Evolutionary conservation across 2,797 vertebrate genomes (phyloP), one percentile per base, ranked within the genome.

Genomic region (Taeniopygia guttata): DNA sequence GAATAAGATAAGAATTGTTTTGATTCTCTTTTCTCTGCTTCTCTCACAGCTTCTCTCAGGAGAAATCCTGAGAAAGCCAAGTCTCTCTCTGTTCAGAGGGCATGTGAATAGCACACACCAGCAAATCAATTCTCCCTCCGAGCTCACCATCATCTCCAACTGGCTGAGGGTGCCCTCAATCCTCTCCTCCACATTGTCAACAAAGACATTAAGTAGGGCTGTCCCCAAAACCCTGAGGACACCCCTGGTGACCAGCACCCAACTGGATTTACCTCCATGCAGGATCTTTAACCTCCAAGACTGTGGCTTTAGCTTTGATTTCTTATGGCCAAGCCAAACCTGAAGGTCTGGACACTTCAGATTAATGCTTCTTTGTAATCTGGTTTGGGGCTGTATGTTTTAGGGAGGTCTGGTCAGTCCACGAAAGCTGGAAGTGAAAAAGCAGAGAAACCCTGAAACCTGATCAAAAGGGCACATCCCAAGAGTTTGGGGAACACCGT

Each of bases 101-200:
- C 38, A 40, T 40, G 38, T 40, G 38, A 40, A 40, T 40, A 40
- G 38, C 38, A 40, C 38, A 40, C 38, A 13, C 38, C 51, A 64
- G 59, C 19, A 55, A 34, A 42, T 29, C 34, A 30, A 3, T n/a
- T 21, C 20, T 34, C 13, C 29, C 42, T 25, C 34, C 2, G 2
- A 59, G 1, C 21, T 26, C 34, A 5, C 16, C 11, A 7, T 46
- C 34, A 29, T 3, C 34, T 14, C 48, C n/a, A 38, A 1, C 5
- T 16, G 55, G 10, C 55, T 40, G 34, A 15, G 5, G n/a, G 25
- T 69, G 48, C 17, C 42, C 34, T 48, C 42, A 7, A 10, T 42
- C 25, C 29, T 16, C 25, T 22, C 1, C 0, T 7, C 25, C 49
- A 55, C 14, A n/a, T 0, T 59, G 23, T 9, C 15, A 26, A 22